Conservation (phyloP, 2,113 vertebrate species). For the Sinocyclocheilus anophthalmus region DNA sequence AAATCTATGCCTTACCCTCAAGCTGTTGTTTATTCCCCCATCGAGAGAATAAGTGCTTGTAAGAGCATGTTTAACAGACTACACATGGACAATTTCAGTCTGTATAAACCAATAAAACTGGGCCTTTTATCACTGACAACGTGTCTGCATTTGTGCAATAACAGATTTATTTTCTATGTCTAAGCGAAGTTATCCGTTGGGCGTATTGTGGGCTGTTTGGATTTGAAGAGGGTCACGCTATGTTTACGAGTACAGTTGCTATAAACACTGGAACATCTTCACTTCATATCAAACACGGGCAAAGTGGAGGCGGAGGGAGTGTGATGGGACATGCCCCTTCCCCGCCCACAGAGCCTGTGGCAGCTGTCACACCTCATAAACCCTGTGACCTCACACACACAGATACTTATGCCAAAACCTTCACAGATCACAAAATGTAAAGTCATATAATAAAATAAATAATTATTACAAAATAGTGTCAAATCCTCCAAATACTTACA, state of each 20-base stretch:
- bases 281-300: constrained; percentile 36
- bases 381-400: constrained; percentile 4
- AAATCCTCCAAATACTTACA: not conserved
- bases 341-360: constrained; percentile 6
- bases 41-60: constrained; percentile 22
- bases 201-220: constrained; percentile 14
- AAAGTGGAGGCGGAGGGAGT: constrained; percentile 4
- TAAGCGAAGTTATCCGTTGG: constrained; percentile 2
- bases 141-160: constrained; percentile 10
- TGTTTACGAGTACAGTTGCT: constrained; percentile 56
- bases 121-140: constrained; percentile 32
- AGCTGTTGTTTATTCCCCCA: not conserved
- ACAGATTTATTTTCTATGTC: not conserved
- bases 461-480: not conserved
- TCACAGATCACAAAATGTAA: not conserved
- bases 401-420: not conserved
- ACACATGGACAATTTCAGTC: constrained; percentile 6
- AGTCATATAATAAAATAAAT: not conserved
- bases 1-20: not conserved
- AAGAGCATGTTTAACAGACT: constrained; percentile 16
- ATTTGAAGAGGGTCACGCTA: constrained; percentile 13
- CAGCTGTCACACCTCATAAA: not conserved
- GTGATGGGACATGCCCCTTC: constrained; percentile 38
- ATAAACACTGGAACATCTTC: constrained; percentile 53
- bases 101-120: constrained; percentile 12